These are phyloP conservation scores for Leucozona laternaria DNA, from an alignment of 2,888 invertebrate genomes.

Conservation along the genomic window DNA sequence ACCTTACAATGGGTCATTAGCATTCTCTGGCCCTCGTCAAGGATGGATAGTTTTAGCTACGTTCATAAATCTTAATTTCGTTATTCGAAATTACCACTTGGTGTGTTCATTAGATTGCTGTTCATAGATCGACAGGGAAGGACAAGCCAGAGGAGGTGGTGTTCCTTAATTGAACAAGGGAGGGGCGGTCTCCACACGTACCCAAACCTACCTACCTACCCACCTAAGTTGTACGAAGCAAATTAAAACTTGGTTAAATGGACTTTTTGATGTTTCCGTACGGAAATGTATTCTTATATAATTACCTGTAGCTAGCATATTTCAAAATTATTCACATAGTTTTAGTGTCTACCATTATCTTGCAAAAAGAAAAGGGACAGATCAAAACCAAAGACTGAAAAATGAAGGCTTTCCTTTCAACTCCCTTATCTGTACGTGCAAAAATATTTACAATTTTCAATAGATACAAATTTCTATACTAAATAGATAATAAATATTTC, in stretches of 20 bases:
- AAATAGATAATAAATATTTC: too few relatives aligned
- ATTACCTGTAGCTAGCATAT: background rate
- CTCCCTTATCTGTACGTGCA: background rate
- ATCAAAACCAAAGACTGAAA: background rate
- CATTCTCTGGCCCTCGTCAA: slow-evolving; percentile 47
- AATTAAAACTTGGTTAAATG: slow-evolving; percentile 54
- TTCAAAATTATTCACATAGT: slow-evolving; percentile 9
- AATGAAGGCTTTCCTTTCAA: background rate
- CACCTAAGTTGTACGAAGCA: slow-evolving; percentile 36
- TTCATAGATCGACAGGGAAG: slow-evolving; percentile 23
- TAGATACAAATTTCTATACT: background rate
- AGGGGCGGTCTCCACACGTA: slow-evolving; percentile 2
- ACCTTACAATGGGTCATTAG: slow-evolving; percentile 49
- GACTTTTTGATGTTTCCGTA: slow-evolving; percentile 44
- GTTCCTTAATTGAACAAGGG: slow-evolving; percentile 27
- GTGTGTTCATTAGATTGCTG: slow-evolving; percentile 46
- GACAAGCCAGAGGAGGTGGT: slow-evolving; percentile 9
- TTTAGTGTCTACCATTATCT: background rate
- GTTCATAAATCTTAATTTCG: slow-evolving; percentile 65
- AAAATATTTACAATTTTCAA: background rate
- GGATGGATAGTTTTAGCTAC: slow-evolving; percentile 53
- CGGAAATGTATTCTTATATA: slow-evolving; percentile 40
- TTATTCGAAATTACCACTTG: slow-evolving; percentile 47
- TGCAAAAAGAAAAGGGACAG: background rate
- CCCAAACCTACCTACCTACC: background rate